Evolutionary conservation across 2,888 invertebrate genomes (phyloP).

Genomic region (Rhopalosiphum nymphaeae): DNA sequence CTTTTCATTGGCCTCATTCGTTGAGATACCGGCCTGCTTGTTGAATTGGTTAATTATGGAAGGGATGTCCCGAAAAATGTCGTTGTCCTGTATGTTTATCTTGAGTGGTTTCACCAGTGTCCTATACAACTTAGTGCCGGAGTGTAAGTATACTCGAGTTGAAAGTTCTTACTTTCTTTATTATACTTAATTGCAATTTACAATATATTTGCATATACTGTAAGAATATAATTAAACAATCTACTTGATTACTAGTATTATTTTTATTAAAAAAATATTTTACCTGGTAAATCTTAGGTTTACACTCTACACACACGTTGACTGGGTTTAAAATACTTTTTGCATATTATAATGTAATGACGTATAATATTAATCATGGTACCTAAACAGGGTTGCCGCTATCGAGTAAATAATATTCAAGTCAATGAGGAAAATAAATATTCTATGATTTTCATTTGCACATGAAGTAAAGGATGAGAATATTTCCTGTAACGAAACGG

Average conservation of each 20-base stretch:
- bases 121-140: conserved; percentile 72
- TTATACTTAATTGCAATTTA: neutral
- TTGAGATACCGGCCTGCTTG: conserved; percentile 68
- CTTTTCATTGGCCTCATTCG: conserved; percentile 73
- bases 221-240: neutral
- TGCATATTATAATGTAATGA: neutral
- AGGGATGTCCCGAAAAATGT: conserved; percentile 47
- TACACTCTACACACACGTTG: neutral
- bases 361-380: neutral
- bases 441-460: neutral
- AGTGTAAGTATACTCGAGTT: neutral
- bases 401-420: neutral
- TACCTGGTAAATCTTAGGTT: neutral
- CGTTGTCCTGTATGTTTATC: conserved; percentile 32
- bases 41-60: conserved; percentile 66
- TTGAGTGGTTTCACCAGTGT: conserved; percentile 71
- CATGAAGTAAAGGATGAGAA: neutral
- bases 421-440: neutral
- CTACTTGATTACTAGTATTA: neutral
- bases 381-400: neutral
- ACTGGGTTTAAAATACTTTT: neutral
- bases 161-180: neutral
- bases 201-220: neutral
- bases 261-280: neutral
- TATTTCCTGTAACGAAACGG: neutral